Evolutionary conservation across 2,113 vertebrate species (phyloP), one percentile per base, ranked within the genome.

Genomic region (Grammomys dolichurus): DNA sequence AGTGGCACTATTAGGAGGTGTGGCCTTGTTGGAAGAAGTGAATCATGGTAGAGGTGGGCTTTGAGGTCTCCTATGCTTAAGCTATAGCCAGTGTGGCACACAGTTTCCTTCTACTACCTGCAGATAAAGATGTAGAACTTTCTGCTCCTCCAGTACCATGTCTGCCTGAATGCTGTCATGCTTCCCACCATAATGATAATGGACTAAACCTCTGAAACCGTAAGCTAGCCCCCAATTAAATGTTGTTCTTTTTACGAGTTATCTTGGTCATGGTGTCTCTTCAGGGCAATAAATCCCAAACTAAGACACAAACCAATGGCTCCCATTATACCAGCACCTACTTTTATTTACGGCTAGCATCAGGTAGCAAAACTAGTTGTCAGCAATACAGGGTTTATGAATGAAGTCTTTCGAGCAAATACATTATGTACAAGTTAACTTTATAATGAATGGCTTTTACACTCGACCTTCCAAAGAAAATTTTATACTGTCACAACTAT

Each of bases 321-420:
- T 67, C 58, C 87, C 20, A 7, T 51, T 81, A 81, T 9, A 46
- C n/a, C n/a, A 91, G 43, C 65, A 51, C 40, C 70, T 80, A 40
- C n/a, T 90, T 96, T 96, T 89, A 94, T 67, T 81, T 85, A 80
- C 56, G 46, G 63, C 63, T 70, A 63, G 76, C 43, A 91, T 67
- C 72, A 65, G 58, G 58, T 56, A 60, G 90, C 70, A 86, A 93
- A 81, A 60, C 26, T 76, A 77, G 43, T 81, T 78, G 70, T 46
- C 43, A 75, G 40, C n/a, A 91, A 56, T 48, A 73, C 26, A 69
- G 58, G 33, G 43, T 63, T 96, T 86, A 86, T 81, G 69, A 84
- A 94, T 81, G 43, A 78, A 92, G 87, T 85, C 36, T 82, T 91
- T 87, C 54, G 70, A 43, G 67, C 73, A 97, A 95, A 88, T 81